Evolutionary conservation across 2,888 invertebrate genomes (phyloP).

Genomic region (Barypeithes pellucidus): DNA sequence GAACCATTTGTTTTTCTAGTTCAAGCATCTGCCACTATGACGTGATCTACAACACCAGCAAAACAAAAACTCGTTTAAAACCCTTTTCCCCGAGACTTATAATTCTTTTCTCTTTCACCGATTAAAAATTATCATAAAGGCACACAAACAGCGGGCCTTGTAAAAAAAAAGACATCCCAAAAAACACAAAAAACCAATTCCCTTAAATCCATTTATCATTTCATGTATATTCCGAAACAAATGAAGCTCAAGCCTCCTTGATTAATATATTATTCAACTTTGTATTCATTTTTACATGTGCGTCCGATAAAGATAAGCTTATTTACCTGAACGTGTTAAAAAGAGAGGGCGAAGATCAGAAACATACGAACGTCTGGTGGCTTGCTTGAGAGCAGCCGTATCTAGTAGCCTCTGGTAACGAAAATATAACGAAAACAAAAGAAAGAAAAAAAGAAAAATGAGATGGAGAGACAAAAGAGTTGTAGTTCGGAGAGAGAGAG

Average conservation of each 20-base stretch:
- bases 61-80: slow-evolving; percentile 25
- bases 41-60: no score
- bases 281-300: slow-evolving; percentile 30
- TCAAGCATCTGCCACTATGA: no score
- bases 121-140: slow-evolving; percentile 37
- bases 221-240: slow-evolving; percentile 50
- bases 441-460: slow-evolving; percentile 51
- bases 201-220: slow-evolving; percentile 52
- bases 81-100: slow-evolving; percentile 6
- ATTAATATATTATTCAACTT: slow-evolving; percentile 47
- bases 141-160: slow-evolving; percentile 25
- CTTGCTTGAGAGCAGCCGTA: slow-evolving; percentile 30
- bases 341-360: slow-evolving; percentile 17
- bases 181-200: slow-evolving; percentile 45
- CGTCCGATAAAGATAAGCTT: slow-evolving; percentile 16
- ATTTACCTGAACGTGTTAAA: neutral
- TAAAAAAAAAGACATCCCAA: slow-evolving; percentile 39
- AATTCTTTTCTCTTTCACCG: slow-evolving; percentile 23
- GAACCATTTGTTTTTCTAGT: no score
- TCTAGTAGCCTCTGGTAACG: slow-evolving; percentile 51
- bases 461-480: slow-evolving; percentile 56
- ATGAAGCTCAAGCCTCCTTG: slow-evolving; percentile 46
- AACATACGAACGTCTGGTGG: slow-evolving; percentile 36
- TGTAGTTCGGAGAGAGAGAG: slow-evolving; percentile 52
- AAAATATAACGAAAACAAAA: slow-evolving; percentile 46